These are phyloP conservation scores for Camponotus pennsylvanicus DNA, from an alignment of 1,140 invertebrate species.

Conservation along the genomic window DNA sequence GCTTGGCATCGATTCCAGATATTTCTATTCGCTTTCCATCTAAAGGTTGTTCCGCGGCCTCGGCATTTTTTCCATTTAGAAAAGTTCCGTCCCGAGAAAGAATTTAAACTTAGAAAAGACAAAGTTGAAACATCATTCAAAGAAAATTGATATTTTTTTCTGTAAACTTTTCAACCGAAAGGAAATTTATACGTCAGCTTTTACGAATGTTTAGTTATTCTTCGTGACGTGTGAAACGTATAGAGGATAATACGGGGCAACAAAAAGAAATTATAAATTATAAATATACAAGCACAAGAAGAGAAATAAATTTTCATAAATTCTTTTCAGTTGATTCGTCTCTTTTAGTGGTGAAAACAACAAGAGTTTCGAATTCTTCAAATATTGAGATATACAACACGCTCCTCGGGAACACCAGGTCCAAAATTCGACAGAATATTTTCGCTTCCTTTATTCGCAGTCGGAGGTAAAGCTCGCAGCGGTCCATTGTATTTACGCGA, in stretches of 20 bases:
- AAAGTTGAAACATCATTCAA: neutral
- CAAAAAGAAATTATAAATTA: neutral
- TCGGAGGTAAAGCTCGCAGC: neutral
- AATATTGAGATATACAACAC: neutral
- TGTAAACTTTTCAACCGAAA: no score
- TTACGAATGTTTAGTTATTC: no score
- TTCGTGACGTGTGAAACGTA: no score
- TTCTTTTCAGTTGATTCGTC: neutral
- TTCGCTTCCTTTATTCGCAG: conserved; percentile 23
- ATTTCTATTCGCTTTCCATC: neutral
- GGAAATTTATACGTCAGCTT: no score
- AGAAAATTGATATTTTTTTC: neutral
- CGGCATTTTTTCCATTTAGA: conserved; percentile 13
- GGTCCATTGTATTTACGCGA: conserved; percentile 7
- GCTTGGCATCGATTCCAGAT: conserved; percentile 40
- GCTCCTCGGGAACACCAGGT: neutral
- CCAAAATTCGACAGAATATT: conserved; percentile 6
- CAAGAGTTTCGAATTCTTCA: neutral
- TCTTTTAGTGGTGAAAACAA: neutral
- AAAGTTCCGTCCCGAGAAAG: neutral
- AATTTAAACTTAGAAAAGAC: no score
- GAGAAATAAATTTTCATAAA: neutral
- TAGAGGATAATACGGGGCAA: no score
- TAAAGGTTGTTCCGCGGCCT: conserved; percentile 26
- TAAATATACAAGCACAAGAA: neutral